These are phyloP conservation scores for Antheraea pernyi DNA, from an alignment of 1,140 invertebrate genomes.

Conservation along the genomic window DNA sequence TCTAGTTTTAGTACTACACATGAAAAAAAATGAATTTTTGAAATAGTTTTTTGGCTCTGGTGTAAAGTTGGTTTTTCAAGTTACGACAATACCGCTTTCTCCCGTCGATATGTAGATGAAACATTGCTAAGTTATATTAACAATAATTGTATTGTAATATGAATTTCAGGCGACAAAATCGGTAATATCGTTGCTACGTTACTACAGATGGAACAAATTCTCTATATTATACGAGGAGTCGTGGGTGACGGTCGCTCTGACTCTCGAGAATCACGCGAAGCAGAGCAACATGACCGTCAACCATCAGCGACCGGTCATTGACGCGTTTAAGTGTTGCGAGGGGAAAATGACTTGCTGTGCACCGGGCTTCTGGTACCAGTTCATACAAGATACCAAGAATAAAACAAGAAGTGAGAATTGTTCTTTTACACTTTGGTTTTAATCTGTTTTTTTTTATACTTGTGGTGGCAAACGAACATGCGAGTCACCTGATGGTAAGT, in stretches of 20 bases:
- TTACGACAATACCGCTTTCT: too few species aligned
- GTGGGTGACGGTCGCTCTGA: conserved; percentile 88
- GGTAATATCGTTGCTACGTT: conserved; percentile 91
- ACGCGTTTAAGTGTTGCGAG: conserved; percentile 87
- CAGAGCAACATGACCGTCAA: conserved; percentile 90
- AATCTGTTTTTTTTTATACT: background rate
- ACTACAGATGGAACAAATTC: conserved; percentile 97
- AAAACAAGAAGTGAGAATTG: conserved; percentile 89
- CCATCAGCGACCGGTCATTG: conserved; percentile 83
- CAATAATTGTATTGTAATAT: background rate
- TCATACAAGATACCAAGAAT: conserved; percentile 93
- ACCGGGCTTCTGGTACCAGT: conserved; percentile 88
- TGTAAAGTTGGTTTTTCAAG: too few species aligned
- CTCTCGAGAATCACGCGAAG: conserved; percentile 85
- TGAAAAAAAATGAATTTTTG: too few species aligned
- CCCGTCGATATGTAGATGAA: too few species aligned
- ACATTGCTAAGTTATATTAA: too few species aligned
- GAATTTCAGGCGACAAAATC: conserved; percentile 92
- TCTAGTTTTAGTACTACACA: too few species aligned
- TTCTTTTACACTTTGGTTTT: background rate
- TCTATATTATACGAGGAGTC: conserved; percentile 93
- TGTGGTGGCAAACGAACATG: too few species aligned
- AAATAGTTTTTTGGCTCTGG: too few species aligned
- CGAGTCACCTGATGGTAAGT: too few species aligned
- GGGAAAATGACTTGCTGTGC: conserved; percentile 86